Evolutionary conservation across 2,113 vertebrate species (phyloP).

Genomic region (Hiodon tergisus): DNA sequence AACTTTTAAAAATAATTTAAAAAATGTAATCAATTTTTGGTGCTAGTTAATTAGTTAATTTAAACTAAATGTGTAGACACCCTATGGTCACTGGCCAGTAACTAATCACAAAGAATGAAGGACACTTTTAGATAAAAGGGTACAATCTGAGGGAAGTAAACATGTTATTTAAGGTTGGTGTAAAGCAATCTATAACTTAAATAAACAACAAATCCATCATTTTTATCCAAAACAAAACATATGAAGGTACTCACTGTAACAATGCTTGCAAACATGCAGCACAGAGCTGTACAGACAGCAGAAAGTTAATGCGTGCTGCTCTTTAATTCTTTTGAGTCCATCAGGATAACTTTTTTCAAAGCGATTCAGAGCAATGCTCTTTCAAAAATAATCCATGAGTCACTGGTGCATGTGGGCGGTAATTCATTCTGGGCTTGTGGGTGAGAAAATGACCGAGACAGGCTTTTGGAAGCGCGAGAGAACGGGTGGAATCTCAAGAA

Average conservation of each 20-base stretch:
- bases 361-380: neutral
- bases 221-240: neutral
- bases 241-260: no score
- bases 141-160: no score
- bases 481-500: neutral
- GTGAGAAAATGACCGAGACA: conserved; percentile 13
- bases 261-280: no score
- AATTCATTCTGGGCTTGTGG: neutral
- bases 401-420: conserved; percentile 14
- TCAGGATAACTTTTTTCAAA: neutral
- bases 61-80: no score
- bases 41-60: no score
- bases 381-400: conserved; percentile 24
- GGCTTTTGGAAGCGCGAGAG: neutral
- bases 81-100: no score
- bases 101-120: no score
- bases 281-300: neutral
- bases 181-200: no score
- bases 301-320: neutral
- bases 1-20: no score
- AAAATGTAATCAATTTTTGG: no score
- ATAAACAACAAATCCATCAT: neutral
- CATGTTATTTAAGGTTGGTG: no score
- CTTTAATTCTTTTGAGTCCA: neutral
- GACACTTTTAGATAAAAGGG: no score